Evolutionary conservation across 2,888 invertebrate genomes (phyloP).

Genomic region (Agrotis clavis): DNA sequence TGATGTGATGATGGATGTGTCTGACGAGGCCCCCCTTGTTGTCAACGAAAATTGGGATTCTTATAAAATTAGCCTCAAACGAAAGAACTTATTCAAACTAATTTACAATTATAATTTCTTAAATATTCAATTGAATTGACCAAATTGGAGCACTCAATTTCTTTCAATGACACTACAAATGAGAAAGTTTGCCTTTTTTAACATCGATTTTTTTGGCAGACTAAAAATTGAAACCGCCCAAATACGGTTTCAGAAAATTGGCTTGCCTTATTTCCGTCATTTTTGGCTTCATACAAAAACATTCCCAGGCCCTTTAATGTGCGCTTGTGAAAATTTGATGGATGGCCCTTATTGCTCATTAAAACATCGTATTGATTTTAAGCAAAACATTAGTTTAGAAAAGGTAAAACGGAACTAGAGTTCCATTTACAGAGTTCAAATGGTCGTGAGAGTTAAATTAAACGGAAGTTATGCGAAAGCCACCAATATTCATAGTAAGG

Average conservation of each 20-base stretch:
- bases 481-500: constrained; percentile 8
- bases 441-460: constrained; percentile 3
- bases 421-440: neutral
- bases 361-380: neutral
- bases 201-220: too few relatives aligned
- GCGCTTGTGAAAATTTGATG: neutral
- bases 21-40: too few relatives aligned
- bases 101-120: neutral
- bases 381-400: too few relatives aligned
- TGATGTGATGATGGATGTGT: too few relatives aligned
- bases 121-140: neutral
- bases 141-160: neutral
- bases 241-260: too few relatives aligned
- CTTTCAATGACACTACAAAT: neutral
- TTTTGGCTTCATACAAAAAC: too few relatives aligned
- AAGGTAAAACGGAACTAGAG: too few relatives aligned
- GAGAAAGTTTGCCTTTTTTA: too few relatives aligned
- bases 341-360: neutral
- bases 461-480: constrained; percentile 2
- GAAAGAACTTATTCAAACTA: neutral
- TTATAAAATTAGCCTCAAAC: neutral
- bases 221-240: too few relatives aligned
- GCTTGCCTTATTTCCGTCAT: too few relatives aligned
- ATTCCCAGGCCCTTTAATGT: too few relatives aligned
- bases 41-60: too few relatives aligned